Percentiles rank a stretch among this genome's conserved stretches.
phyloP scores from a whole-genome alignment of 2,888 invertebrate species.

The Ernsta delagoae region DNA sequence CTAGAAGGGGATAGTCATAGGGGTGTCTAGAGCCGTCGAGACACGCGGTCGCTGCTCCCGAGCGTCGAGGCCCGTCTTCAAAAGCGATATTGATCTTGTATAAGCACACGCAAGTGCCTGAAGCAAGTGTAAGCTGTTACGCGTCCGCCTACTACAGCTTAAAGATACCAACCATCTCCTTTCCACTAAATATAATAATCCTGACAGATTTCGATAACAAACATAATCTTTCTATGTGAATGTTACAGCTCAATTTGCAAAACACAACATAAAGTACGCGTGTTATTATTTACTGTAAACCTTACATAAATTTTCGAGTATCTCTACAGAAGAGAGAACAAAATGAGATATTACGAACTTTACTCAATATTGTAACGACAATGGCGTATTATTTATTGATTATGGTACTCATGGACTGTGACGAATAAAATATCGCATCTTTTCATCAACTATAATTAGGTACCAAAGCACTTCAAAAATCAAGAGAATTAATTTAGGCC shows the following conservation, averaged over 20 bases:
- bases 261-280: too few species aligned
- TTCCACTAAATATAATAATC: conserved; percentile 9
- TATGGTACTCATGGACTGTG: neutral
- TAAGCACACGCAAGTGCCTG: conserved; percentile 49
- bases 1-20: conserved; percentile 63
- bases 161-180: conserved; percentile 20
- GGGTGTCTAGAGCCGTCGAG: conserved; percentile 62
- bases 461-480: neutral
- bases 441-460: too few species aligned
- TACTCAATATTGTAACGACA: neutral
- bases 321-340: too few species aligned
- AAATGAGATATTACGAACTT: too few species aligned
- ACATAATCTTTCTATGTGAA: neutral
- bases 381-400: neutral
- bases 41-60: conserved; percentile 59
- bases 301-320: neutral
- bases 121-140: conserved; percentile 49
- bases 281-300: neutral
- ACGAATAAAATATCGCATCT: neutral
- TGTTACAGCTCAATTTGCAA: conserved; percentile 6
- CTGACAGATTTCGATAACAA: conserved; percentile 2
- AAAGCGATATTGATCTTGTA: conserved; percentile 67
- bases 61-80: conserved; percentile 58
- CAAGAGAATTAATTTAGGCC: neutral
- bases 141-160: conserved; percentile 41